These are phyloP conservation scores for Hydractinia echinata DNA, from an alignment of 30 jellyfish, hydroid and myxozoan genomes.

Conservation along the genomic window DNA sequence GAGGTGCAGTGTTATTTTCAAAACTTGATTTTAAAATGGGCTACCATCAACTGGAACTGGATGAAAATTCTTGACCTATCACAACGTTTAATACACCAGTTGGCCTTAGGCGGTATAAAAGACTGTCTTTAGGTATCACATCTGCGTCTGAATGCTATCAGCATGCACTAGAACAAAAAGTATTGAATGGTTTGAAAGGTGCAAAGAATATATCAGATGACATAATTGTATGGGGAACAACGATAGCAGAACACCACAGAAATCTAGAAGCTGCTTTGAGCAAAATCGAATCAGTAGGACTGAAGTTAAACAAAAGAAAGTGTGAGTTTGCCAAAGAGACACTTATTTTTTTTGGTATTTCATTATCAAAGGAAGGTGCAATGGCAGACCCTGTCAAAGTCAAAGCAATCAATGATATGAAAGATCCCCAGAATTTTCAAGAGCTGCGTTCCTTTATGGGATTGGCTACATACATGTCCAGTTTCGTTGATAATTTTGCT, in stretches of 20 bases:
- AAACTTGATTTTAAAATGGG: constrained; percentile 32
- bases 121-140: constrained; percentile 53
- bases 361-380: constrained; percentile 1
- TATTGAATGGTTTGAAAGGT: constrained; percentile 30
- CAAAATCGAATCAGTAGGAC: constrained; percentile 42
- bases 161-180: constrained; percentile 23
- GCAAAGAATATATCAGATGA: constrained; percentile 42
- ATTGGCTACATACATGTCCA: constrained; percentile 5
- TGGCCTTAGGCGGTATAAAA: constrained; percentile 42
- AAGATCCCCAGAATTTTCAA: background rate
- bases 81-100: constrained; percentile 40
- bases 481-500: background rate
- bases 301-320: constrained; percentile 40
- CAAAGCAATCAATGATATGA: background rate
- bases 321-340: constrained; percentile 35
- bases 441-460: background rate
- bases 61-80: constrained; percentile 33
- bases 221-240: constrained; percentile 42
- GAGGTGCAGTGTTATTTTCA: constrained; percentile 24
- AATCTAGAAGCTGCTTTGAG: constrained; percentile 23
- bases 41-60: constrained; percentile 40
- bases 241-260: constrained; percentile 46
- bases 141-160: constrained; percentile 71
- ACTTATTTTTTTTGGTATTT: constrained; percentile 12
- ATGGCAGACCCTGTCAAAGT: constrained; percentile 2